Evolutionary conservation across 2,113 vertebrate genomes (phyloP), one percentile per base, ranked within the genome.

Genomic region (Siniperca knerii): DNA sequence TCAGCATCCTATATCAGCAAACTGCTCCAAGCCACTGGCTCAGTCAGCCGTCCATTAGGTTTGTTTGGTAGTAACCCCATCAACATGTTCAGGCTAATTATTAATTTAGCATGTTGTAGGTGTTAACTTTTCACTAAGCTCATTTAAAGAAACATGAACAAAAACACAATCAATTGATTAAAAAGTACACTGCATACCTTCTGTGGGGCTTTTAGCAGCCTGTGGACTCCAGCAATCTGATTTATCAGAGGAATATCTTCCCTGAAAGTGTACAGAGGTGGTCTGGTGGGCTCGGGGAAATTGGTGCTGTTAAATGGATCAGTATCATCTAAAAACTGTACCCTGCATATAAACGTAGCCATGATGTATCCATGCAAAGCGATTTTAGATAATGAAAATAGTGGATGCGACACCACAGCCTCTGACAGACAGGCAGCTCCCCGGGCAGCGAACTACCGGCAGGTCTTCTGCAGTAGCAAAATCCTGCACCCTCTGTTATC

Each of bases 291-390:
- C 94, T 99, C 98, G 4, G 98, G 98, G 91, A 99, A 99, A 95
- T 96, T 99, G 92, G 98, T 99, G 96, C 98, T 99, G 93, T 97
- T 98, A 92, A 99, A 99, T 79, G 98, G 98, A 96, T 98, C 98
- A 68, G 98, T 99, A 93, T 99, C 98, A 95, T 99, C 98, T 95
- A 99, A 93, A 93, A 99, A 97, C 95, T 99, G 98, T 77, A 98
- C 97, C 95, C 97, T 96, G 96, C 97, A 98, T 72, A 96, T 93
- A 91, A 98, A 94, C 91, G 97, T 97, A 90, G 97, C 96, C 98
- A 99, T 99, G 96, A 91, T 95, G 96, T 88, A 95, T 96, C 96
- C 97, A 97, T 98, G 93, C 97, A 96, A 82, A 81, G 87, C 75
- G 75, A 61, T 77, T 85, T 85, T 33, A 84, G 83, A 86, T 75